phyloP scores from a whole-genome alignment of 2,888 invertebrate genomes.

The Suillia variegata region DNA sequence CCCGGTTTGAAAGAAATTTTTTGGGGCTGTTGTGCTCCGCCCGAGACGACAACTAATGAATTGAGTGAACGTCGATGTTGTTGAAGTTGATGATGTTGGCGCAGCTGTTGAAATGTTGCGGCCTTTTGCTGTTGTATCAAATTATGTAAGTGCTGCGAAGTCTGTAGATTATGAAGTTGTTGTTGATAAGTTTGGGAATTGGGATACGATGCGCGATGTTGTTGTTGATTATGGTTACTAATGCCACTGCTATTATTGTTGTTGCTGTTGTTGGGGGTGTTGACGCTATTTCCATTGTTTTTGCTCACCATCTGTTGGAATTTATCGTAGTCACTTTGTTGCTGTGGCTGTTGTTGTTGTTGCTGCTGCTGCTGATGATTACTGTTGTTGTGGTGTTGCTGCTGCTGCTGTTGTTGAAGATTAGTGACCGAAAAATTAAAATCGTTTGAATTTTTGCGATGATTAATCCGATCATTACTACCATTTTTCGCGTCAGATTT shows the following conservation, averaged over 20 bases:
- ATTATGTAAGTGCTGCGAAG: constrained; percentile 35
- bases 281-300: constrained; percentile 7
- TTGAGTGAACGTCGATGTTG: constrained; percentile 57
- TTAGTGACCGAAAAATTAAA: constrained; percentile 50
- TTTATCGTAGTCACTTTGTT: constrained; percentile 17
- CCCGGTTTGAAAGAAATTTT: constrained; percentile 54
- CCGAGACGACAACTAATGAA: constrained; percentile 55
- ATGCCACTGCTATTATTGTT: constrained; percentile 43
- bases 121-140: constrained; percentile 42
- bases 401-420: constrained; percentile 41
- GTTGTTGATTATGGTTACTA: constrained; percentile 43
- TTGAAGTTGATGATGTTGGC: constrained; percentile 32
- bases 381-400: too few relatives aligned
- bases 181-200: constrained; percentile 48
- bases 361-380: constrained; percentile 36
- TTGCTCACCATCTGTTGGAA: neutral
- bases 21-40: constrained; percentile 54
- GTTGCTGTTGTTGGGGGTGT: constrained; percentile 24
- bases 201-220: constrained; percentile 59
- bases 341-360: constrained; percentile 38
- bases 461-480: constrained; percentile 57
- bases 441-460: constrained; percentile 59
- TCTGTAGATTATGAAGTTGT: constrained; percentile 30
- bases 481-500: constrained; percentile 57
- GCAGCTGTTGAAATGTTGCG: constrained; percentile 25